Evolutionary conservation across 2,797 vertebrate genomes (phyloP), one percentile per base, ranked within the genome.

Genomic region (Microtus obscurus): DNA sequence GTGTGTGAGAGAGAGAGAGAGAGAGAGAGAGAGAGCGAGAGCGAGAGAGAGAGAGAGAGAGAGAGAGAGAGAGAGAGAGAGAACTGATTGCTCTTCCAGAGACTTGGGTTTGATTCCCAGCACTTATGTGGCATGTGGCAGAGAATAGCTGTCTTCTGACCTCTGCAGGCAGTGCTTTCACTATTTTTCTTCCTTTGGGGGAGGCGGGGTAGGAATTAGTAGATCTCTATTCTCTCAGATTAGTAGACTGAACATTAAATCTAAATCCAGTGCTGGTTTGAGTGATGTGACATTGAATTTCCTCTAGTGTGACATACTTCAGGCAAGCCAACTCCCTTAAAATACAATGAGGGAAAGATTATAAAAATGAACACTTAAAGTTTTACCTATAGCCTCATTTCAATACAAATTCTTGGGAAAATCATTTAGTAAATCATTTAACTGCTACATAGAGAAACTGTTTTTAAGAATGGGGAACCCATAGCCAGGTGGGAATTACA

Each of bases 321-420:
- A 53, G 45, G 56, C 86, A 85, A 65, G 76, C n/a, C 31, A 67
- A 92, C 31, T 82, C 48, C 40, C 19, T 27, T 94, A 91, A 67
- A 87, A 85, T 17, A 25, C 21, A 80, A 51, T 76, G 53, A 95
- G 17, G 27, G 77, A 93, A 48, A 91, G 31, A 71, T 80, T 67
- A 80, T 86, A 69, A 92, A 88, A 88, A 61, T 85, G 81, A 95
- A 91, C 25, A 76, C 45, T 56, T 10, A 87, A 87, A 43, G 5
- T 65, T 81, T 90, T 91, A 85, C 48, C 61, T 59, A 43, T 59
- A 89, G 21, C 59, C 69, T 37, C 81, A 71, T 95, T 86, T 82
- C 87, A 93, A 91, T 59, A 13, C 4, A 67, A 19, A 88, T 88
- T 93, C 81, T 96, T 94, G 82, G n/a, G 31, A 80, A 63, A 87